Conservation (phyloP, 2,797 vertebrate genomes). For the Sus cebifrons region DNA sequence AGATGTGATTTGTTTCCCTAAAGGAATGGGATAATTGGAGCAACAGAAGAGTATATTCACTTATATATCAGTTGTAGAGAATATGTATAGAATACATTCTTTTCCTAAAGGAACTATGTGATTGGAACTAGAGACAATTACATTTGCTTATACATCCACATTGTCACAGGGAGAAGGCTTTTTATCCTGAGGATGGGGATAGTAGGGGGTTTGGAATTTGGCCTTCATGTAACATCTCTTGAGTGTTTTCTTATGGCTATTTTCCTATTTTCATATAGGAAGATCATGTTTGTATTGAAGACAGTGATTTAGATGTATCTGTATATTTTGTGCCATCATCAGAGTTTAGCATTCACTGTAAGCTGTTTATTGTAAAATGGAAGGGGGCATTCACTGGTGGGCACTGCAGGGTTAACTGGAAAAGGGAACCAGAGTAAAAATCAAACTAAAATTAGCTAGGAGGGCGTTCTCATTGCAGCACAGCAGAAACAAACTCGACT, state of each 20-base stretch:
- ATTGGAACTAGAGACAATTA: not conserved
- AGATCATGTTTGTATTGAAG: not conserved
- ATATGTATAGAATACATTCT: not conserved
- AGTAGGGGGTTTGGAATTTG: not conserved
- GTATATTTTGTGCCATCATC: not conserved
- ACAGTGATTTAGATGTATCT: not conserved
- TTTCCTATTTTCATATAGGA: constrained; percentile 21
- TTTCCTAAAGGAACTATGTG: not conserved
- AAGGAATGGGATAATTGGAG: not conserved
- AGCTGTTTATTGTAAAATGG: not conserved
- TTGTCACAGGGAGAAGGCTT: not conserved
- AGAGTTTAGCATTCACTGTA: not conserved
- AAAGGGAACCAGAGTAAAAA: not conserved
- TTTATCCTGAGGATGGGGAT: not conserved
- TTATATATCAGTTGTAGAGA: not conserved
- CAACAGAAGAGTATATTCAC: not conserved
- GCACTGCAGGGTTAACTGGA: not conserved
- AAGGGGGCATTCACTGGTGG: not conserved
- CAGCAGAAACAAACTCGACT: too few relatives aligned
- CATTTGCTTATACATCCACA: not conserved
- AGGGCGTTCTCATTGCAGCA: too few relatives aligned
- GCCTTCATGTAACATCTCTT: not conserved
- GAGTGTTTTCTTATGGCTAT: not conserved
- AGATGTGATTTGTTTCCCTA: not conserved
- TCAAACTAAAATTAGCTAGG: constrained; percentile 11